These are phyloP conservation scores for Bemisia tabaci DNA, from an alignment of 1,140 invertebrate species.

Conservation along the genomic window DNA sequence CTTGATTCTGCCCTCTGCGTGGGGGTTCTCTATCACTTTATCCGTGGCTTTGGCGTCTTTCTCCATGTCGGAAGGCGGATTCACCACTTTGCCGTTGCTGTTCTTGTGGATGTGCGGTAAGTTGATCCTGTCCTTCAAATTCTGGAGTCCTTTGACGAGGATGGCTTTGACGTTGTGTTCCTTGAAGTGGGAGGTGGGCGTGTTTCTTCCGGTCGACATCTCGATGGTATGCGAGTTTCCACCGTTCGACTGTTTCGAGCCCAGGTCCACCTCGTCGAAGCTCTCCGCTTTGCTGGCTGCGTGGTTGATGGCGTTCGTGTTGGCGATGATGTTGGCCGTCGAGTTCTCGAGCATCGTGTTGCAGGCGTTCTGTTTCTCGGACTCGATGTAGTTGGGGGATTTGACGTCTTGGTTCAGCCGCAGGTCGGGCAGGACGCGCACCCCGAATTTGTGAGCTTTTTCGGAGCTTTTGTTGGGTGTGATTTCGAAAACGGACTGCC, in stretches of 20 bases:
- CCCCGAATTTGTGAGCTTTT: conserved; percentile 47
- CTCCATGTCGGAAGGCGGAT: neutral
- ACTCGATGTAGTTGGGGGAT: conserved; percentile 31
- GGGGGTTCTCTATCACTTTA: neutral
- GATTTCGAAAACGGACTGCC: conserved; percentile 2
- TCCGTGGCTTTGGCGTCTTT: neutral
- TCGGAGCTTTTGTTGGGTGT: conserved; percentile 13
- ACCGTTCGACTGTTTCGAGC: neutral
- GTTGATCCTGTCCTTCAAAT: conserved; percentile 29
- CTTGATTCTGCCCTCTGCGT: neutral
- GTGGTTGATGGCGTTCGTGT: conserved; percentile 3
- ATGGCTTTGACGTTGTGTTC: conserved; percentile 22
- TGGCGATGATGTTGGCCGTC: conserved; percentile 5
- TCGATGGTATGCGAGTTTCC: neutral
- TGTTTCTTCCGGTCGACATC: conserved; percentile 7
- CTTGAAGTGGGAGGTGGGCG: conserved; percentile 17
- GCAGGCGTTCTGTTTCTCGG: conserved; percentile 33
- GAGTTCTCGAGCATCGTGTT: conserved; percentile 26
- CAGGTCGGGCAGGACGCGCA: conserved; percentile 40
- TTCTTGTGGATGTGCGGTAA: conserved; percentile 16
- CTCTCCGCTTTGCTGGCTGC: conserved; percentile 9
- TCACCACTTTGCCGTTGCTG: neutral
- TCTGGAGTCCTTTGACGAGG: conserved; percentile 24
- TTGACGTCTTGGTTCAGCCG: conserved; percentile 19
- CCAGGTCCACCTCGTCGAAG: conserved; percentile 15